A percentile compares a stretch with the other conserved stretches of the same genome.
Evolutionary conservation across 1,140 invertebrate species (phyloP).

Genomic region (Sycobia sp.): DNA sequence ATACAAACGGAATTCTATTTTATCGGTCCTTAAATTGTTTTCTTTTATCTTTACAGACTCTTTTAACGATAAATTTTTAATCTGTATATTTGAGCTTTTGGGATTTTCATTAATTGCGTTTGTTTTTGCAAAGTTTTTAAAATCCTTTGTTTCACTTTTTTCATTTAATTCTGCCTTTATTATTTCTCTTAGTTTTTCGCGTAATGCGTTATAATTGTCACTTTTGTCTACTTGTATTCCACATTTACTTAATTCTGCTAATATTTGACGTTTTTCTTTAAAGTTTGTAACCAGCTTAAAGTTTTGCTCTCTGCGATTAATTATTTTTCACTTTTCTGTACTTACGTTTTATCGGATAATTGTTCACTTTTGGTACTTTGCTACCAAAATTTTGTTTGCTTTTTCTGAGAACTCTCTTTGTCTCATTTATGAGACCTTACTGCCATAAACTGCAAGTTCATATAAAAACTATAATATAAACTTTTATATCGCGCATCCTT

Average conservation of each 20-base stretch:
- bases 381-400: too few relatives aligned
- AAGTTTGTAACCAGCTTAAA: too few relatives aligned
- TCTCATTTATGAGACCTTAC: too few relatives aligned
- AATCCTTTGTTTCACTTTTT: neutral
- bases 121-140: neutral
- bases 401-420: too few relatives aligned
- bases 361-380: too few relatives aligned
- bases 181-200: neutral
- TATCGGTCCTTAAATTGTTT: too few relatives aligned
- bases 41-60: neutral
- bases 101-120: neutral
- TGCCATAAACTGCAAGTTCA: too few relatives aligned
- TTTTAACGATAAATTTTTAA: neutral
- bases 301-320: too few relatives aligned
- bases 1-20: constrained; percentile 19
- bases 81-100: neutral
- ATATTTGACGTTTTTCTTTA: neutral
- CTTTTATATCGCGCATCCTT: too few relatives aligned
- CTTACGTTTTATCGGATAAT: too few relatives aligned
- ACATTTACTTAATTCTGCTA: neutral
- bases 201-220: neutral
- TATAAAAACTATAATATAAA: too few relatives aligned
- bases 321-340: too few relatives aligned
- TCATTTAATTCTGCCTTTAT: neutral
- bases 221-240: neutral